Evolutionary conservation across 2,113 vertebrate genomes (phyloP), one percentile per base, ranked within the genome.

Genomic region (Solea senegalensis): DNA sequence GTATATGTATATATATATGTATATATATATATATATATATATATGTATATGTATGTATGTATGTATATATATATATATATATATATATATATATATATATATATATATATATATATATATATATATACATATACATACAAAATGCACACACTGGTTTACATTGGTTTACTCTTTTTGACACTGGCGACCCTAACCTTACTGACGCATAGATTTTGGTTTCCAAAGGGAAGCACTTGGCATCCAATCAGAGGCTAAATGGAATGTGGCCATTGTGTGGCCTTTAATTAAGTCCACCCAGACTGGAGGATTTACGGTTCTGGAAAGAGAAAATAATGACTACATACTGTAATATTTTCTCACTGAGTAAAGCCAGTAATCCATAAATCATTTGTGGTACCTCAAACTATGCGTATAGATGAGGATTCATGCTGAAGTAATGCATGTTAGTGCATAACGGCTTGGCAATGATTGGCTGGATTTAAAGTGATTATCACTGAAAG

Each of bases 181-280:
- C 15, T 5, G 40, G 67, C 0, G 3, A 26, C 39, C 15, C 8
- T 56, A 11, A 64, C 10, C 13, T 8, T 21, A 26, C 11, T 69
- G 43, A 58, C 48, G 3, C 72, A 58, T n/a, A 60, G 56, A 50
- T 50, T 76, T 34, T 9, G 61, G 48, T 80, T 83, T 82, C 57
- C 60, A 43, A 77, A 72, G 44, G 63, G 39, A 76, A 62, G 34
- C 12, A 40, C 45, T 78, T 78, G 72, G 65, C 58, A 51, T 68
- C 54, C 68, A 57, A 60, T 78, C 65, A 81, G 55, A 76, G 55
- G 66, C 65, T 62, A 65, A 76, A 69, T 48, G 50, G 53, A 76
- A 76, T 72, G 62, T 76, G 69, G 75, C 76, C 64, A 70, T 41
- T 73, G 48, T 73, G 68, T 55, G 48, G 69, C 65, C 69, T 78